A percentile compares a stretch with the other conserved stretches of the same genome.
phyloP scores from a whole-genome alignment of 2,113 vertebrate genomes.

The Nyctibius bracteatus region DNA sequence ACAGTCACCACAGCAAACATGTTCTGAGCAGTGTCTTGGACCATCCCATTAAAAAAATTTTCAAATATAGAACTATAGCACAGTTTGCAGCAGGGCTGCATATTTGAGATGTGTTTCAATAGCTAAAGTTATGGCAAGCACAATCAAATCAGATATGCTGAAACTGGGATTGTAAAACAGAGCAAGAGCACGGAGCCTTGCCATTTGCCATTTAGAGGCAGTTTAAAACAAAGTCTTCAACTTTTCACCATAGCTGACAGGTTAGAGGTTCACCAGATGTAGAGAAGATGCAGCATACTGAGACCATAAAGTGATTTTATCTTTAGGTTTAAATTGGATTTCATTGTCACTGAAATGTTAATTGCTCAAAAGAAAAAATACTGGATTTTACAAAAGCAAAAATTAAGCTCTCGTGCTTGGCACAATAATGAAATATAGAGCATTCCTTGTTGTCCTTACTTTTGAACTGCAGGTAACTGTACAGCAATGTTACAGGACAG shows the following conservation, averaged over 20 bases:
- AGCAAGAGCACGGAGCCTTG: not conserved
- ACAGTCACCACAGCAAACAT: not conserved
- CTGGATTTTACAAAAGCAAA: not conserved
- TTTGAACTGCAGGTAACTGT: constrained; percentile 59
- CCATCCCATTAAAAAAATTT: not conserved
- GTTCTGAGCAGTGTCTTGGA: not conserved
- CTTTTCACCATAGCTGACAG: constrained; percentile 18
- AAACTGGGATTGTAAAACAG: not conserved
- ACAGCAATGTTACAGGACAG: constrained; percentile 50
- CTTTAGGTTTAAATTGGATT: not conserved
- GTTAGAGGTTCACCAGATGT: not conserved
- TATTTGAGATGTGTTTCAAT: not conserved
- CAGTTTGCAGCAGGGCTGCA: not conserved
- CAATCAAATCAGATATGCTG: not conserved
- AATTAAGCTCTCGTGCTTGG: not conserved
- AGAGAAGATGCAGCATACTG: not conserved
- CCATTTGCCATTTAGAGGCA: not conserved
- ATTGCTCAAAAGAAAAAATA: not conserved
- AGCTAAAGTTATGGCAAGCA: not conserved
- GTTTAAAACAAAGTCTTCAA: not conserved
- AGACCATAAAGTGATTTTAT: not conserved
- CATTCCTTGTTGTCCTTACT: constrained; percentile 35
- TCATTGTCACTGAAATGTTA: not conserved
- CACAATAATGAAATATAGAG: constrained; percentile 4
- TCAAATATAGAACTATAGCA: not conserved